A percentile compares a stretch with the other conserved stretches of the same genome.
Evolutionary conservation across 2,113 vertebrate species (phyloP).

Genomic region (Pseudolaguvia tuberculata): DNA sequence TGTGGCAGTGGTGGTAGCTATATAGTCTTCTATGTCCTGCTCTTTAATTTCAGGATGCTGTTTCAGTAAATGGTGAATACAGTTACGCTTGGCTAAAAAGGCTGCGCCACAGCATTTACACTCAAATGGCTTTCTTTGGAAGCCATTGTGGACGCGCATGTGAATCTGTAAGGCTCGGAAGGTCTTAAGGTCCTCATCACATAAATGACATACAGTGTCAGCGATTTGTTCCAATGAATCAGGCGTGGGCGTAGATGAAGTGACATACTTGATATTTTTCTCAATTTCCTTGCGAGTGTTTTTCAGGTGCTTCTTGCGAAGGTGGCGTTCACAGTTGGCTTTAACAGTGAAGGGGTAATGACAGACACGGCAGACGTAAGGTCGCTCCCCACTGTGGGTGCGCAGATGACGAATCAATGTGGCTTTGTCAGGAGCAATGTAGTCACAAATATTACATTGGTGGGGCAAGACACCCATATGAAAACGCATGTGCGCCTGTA

Average conservation of each 20-base stretch:
- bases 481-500: constrained; percentile 89
- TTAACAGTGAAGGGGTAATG: constrained; percentile 97
- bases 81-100: constrained; percentile 91
- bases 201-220: constrained; percentile 82
- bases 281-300: constrained; percentile 92
- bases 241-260: constrained; percentile 60
- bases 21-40: constrained; percentile 54
- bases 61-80: constrained; percentile 92
- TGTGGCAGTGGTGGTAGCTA: constrained; percentile 49
- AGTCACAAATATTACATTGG: constrained; percentile 96
- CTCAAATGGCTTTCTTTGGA: constrained; percentile 88
- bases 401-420: constrained; percentile 92
- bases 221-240: constrained; percentile 69
- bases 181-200: constrained; percentile 86
- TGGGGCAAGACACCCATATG: constrained; percentile 90
- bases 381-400: constrained; percentile 92
- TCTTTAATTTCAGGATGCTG: constrained; percentile 91
- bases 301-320: constrained; percentile 95
- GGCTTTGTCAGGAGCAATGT: constrained; percentile 92
- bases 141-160: constrained; percentile 85
- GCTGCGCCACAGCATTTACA: constrained; percentile 86
- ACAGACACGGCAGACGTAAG: constrained; percentile 93
- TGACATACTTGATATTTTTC: constrained; percentile 93
- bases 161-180: constrained; percentile 89
- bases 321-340: constrained; percentile 95